Base-by-base conservation (phyloP, 2,797 vertebrate species). In the Ctenopoma multispine region DNA sequence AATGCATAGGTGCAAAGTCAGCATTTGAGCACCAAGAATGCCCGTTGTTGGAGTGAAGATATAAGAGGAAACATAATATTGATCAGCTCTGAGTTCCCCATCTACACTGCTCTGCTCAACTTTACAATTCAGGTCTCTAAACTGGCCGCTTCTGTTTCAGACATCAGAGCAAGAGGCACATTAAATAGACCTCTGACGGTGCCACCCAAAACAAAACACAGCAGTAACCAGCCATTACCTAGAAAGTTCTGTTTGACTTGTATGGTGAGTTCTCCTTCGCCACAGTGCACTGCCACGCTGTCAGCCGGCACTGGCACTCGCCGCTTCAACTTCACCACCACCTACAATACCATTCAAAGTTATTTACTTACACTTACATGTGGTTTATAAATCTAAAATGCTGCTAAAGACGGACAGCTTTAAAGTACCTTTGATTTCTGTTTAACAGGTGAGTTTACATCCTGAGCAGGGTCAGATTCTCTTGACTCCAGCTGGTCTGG, bases 211-310 rank as follows among this genome's bases (percentile, higher is more conserved):
- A 44, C 40, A 23, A 15, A 17, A 24, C 47, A 20, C 24, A 15
- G 10, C 2, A 3, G 13, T 15, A 54, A 50, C 31, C 3, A 7
- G 12, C n/a, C 29, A 40, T 84, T 88, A 91, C 92, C 87, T 15
- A 93, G 76, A 51, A 95, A 88, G 78, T 93, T 83, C 72, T 71
- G 72, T 47, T 89, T 87, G 79, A 93, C 93, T 57, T 86, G 81
- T 0, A 92, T n/a, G 14, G 31, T 50, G 74, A 92, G 68, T 18
- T 68, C 58, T 20, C 3, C 56, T 34, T 92, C 90, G 0, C 79
- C 77, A 14, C 93, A 94, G 36, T 3, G 74, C 34, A 68, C 84
- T 0, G 43, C 71, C 21, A 93, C 71, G 4, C 83, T 93, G 53
- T 64, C 21, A 1, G 88, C 83, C 0, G 83, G 66, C 31, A 79